Conservation (phyloP, 1,140 invertebrate genomes). For the Trichonephila clavipes region DNA sequence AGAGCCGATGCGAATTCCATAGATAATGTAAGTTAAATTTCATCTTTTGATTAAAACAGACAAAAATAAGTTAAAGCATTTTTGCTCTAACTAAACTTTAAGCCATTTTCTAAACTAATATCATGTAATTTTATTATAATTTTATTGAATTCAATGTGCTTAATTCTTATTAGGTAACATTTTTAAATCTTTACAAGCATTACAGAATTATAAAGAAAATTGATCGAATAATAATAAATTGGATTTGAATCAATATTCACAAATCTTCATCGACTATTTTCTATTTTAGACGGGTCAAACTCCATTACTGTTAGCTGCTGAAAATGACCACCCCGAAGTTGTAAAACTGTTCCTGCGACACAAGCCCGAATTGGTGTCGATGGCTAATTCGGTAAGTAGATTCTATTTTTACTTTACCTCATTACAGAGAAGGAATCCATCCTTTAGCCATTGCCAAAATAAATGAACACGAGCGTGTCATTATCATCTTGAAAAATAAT, state of each 20-base stretch:
- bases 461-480: too few relatives aligned
- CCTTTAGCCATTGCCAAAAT: too few relatives aligned
- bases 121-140: too few relatives aligned
- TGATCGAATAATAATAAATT: too few relatives aligned
- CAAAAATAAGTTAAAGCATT: too few relatives aligned
- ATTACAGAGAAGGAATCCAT: background rate
- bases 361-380: conserved; percentile 96
- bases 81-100: too few relatives aligned
- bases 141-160: too few relatives aligned
- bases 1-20: conserved; percentile 98
- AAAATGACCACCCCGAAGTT: conserved; percentile 99
- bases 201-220: too few relatives aligned
- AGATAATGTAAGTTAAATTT: conserved; percentile 89
- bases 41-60: conserved; percentile 78
- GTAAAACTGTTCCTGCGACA: conserved; percentile 98
- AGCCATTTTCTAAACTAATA: too few relatives aligned
- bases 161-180: too few relatives aligned
- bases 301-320: conserved; percentile 90
- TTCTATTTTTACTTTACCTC: conserved; percentile 16
- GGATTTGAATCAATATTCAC: background rate
- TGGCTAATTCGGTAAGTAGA: conserved; percentile 89
- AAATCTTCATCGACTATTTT: conserved; percentile 23
- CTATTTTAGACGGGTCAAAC: conserved; percentile 83
- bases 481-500: too few relatives aligned
- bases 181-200: too few relatives aligned